These are phyloP conservation scores for Heteromormyrus szaboi DNA, from an alignment of 2,797 vertebrate genomes.

Conservation along the genomic window DNA sequence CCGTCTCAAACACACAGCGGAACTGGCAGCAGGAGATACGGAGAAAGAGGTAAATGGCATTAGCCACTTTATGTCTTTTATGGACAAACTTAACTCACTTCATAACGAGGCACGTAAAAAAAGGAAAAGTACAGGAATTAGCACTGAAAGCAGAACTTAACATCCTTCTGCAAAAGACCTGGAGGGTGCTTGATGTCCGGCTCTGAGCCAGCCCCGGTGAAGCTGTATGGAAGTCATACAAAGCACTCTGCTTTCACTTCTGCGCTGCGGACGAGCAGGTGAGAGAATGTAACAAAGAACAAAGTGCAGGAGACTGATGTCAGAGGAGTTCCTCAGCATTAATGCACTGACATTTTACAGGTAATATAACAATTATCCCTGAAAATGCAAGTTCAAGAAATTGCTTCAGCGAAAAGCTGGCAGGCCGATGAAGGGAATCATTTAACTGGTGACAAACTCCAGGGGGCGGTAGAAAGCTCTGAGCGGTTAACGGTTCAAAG, in stretches of 20 bases:
- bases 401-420: background rate
- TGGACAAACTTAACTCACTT: conserved; percentile 7
- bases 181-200: background rate
- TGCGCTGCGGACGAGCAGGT: background rate
- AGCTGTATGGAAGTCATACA: background rate
- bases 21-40: background rate
- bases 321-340: background rate
- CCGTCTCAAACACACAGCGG: background rate
- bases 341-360: background rate
- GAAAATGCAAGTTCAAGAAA: background rate
- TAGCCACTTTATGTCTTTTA: background rate
- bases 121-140: background rate
- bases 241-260: background rate
- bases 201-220: background rate
- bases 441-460: background rate
- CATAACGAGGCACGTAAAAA: background rate
- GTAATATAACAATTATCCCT: background rate
- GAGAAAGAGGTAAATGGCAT: background rate
- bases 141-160: background rate
- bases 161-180: background rate
- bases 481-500: background rate
- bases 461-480: background rate
- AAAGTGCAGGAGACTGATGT: background rate
- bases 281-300: background rate
- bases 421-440: background rate